These are phyloP conservation scores for Porites lobata DNA, from an alignment of 92 coral and sea anemone genomes.

Conservation along the genomic window DNA sequence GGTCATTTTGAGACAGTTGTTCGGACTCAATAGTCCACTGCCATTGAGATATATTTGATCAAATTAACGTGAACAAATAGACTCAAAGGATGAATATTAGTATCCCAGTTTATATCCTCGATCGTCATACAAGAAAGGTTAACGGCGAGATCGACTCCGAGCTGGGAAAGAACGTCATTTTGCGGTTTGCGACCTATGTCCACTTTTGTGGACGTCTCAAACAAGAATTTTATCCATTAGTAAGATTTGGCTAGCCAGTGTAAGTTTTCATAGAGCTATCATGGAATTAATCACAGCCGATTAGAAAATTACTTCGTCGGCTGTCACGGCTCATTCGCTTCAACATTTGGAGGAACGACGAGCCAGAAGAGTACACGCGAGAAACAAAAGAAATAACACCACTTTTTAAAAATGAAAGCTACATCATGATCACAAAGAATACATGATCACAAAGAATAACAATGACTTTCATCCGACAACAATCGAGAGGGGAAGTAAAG, in stretches of 20 bases:
- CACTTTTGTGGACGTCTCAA: no score
- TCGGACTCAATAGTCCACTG: constrained; percentile 19
- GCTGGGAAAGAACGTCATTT: background rate
- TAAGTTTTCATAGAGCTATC: background rate
- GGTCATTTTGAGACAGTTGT: constrained; percentile 61
- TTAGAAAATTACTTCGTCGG: background rate
- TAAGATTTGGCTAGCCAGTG: background rate
- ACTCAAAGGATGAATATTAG: background rate
- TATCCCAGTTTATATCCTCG: background rate
- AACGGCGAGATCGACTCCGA: background rate
- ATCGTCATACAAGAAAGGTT: background rate
- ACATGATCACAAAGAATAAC: constrained; percentile 1
- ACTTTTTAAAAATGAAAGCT: background rate
- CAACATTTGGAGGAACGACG: background rate
- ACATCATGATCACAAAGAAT: constrained; percentile 1
- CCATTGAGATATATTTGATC: background rate
- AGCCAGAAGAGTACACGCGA: no score
- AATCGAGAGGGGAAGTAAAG: constrained; percentile 13
- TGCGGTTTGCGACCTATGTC: background rate
- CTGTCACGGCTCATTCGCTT: background rate
- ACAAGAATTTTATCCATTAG: background rate
- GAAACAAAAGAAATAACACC: background rate
- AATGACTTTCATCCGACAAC: background rate
- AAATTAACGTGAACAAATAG: background rate
- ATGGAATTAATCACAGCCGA: constrained; percentile 19